These are phyloP conservation scores for Tragelaphus imberbis DNA, from an alignment of 2,113 vertebrate species.

Conservation along the genomic window DNA sequence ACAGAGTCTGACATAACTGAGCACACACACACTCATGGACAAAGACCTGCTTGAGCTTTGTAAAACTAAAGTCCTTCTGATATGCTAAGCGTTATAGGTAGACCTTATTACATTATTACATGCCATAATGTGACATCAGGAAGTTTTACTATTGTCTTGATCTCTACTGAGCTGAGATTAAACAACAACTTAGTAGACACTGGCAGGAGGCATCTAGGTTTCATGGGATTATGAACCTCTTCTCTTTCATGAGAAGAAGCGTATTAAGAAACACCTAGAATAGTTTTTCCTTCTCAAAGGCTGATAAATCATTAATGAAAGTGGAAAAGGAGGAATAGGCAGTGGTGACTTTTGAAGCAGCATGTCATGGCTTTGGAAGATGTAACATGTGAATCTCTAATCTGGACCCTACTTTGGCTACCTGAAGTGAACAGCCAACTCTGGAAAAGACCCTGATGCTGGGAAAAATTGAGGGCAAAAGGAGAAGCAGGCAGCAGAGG, in stretches of 20 bases:
- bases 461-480: background rate
- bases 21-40: background rate
- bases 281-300: background rate
- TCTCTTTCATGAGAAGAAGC: background rate
- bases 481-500: background rate
- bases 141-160: background rate
- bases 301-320: background rate
- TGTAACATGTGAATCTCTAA: background rate
- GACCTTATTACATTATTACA: background rate
- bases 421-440: background rate
- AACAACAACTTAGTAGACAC: background rate
- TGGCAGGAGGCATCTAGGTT: background rate
- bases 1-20: background rate
- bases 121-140: no score
- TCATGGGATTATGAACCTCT: background rate
- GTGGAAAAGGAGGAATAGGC: background rate
- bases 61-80: background rate
- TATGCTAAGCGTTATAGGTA: no score
- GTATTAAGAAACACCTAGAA: background rate
- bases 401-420: background rate
- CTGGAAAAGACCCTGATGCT: background rate
- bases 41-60: background rate
- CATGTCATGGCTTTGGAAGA: background rate
- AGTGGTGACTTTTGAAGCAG: background rate
- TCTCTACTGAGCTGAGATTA: background rate